Conservation (phyloP, 2,888 invertebrate species). For the Antheraea yamamai region DNA sequence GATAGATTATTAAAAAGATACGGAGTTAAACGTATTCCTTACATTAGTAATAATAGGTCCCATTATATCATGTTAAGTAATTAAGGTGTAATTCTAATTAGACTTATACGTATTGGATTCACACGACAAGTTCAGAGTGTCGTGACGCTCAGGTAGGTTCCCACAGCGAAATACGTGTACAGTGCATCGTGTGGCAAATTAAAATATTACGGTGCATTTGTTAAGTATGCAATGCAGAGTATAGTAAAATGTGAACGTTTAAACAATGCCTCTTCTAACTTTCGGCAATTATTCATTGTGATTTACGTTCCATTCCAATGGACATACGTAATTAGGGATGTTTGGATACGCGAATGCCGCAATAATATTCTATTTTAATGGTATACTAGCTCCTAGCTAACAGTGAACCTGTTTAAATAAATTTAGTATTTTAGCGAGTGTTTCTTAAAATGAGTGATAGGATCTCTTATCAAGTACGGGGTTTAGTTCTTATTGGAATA, state of each 20-base stretch:
- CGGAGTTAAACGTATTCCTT: background rate
- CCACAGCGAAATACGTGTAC: conserved; percentile 40
- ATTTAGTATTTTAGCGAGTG: background rate
- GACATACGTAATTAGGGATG: conserved; percentile 19
- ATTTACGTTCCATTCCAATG: conserved; percentile 45
- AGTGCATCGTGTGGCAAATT: conserved; percentile 58
- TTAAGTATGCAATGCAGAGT: conserved; percentile 59
- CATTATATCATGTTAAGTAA: background rate
- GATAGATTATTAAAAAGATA: background rate
- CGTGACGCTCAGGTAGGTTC: conserved; percentile 50
- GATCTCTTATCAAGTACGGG: background rate
- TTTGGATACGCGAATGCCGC: conserved; percentile 2
- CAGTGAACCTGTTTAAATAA: background rate
- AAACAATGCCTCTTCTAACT: conserved; percentile 40
- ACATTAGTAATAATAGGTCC: background rate
- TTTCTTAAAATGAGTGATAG: background rate
- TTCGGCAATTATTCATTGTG: conserved; percentile 62
- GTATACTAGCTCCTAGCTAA: background rate
- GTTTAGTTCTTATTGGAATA: no score
- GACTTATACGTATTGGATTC: conserved; percentile 31
- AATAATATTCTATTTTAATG: conserved; percentile 5
- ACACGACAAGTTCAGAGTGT: conserved; percentile 39
- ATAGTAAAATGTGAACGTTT: conserved; percentile 43
- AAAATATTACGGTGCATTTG: conserved; percentile 69
- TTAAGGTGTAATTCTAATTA: conserved; percentile 5